phyloP scores from a whole-genome alignment of 2,888 invertebrate species.

The Schrankia costaestrigalis region DNA sequence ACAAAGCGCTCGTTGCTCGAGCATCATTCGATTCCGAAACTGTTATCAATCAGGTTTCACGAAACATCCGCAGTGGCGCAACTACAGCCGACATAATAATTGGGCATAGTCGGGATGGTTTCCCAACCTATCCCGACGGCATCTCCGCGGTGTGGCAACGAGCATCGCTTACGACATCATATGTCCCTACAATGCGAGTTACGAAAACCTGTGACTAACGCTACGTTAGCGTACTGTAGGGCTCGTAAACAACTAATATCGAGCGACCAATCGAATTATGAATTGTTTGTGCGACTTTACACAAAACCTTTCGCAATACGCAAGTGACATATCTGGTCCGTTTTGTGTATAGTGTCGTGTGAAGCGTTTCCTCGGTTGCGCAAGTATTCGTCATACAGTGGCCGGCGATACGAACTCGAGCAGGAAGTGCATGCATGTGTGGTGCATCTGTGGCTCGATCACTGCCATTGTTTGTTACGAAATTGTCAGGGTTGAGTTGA shows the following conservation, averaged over 20 bases:
- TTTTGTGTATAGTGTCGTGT: slow-evolving; percentile 54
- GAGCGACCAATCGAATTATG: slow-evolving; percentile 43
- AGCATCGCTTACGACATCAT: slow-evolving; percentile 68
- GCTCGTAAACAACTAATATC: slow-evolving; percentile 51
- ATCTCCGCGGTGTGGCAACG: slow-evolving; percentile 70
- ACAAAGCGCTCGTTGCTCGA: slow-evolving; percentile 15
- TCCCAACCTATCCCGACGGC: slow-evolving; percentile 78
- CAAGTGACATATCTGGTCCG: slow-evolving; percentile 52
- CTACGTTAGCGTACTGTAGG: slow-evolving; percentile 37
- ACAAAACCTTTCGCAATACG: slow-evolving; percentile 57
- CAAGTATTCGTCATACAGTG: slow-evolving; percentile 59
- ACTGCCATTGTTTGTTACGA: slow-evolving; percentile 75
- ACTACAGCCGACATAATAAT: slow-evolving; percentile 67
- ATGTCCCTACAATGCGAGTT: slow-evolving; percentile 77
- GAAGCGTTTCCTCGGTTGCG: slow-evolving; percentile 65
- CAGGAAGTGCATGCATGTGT: slow-evolving; percentile 78
- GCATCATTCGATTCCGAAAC: slow-evolving; percentile 22
- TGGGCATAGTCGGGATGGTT: slow-evolving; percentile 76
- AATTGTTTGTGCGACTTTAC: slow-evolving; percentile 53
- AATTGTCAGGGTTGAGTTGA: slow-evolving; percentile 79
- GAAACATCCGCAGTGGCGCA: slow-evolving; percentile 60
- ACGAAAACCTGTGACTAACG: slow-evolving; percentile 77
- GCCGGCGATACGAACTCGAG: slow-evolving; percentile 65
- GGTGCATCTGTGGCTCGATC: slow-evolving; percentile 69
- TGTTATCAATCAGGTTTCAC: slow-evolving; percentile 59